Evolutionary conservation across 92 coral and sea anemone genomes (phyloP).

Genomic region (Porites lobata): DNA sequence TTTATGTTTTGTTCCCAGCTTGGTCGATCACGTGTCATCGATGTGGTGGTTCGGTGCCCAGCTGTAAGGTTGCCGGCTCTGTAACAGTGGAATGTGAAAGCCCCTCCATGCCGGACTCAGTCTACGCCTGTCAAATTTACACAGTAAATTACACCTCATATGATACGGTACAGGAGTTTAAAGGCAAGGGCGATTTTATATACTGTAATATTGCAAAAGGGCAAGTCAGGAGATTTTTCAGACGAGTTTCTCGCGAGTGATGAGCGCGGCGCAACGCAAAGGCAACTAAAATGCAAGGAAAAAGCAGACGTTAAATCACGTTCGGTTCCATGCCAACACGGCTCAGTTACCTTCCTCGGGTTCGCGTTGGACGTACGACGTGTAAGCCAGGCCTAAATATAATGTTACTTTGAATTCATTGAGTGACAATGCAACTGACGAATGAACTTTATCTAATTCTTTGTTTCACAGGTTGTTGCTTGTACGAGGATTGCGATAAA

Average conservation of each 20-base stretch:
- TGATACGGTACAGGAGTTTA: neutral
- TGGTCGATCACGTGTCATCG: conserved; percentile 54
- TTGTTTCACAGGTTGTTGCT: conserved; percentile 37
- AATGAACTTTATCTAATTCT: neutral
- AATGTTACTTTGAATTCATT: neutral
- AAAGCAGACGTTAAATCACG: too few relatives aligned
- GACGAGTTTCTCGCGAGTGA: too few relatives aligned
- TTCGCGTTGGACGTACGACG: too few relatives aligned
- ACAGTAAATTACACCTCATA: conserved; percentile 34
- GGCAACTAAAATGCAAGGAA: too few relatives aligned
- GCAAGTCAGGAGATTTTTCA: neutral
- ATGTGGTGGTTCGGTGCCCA: conserved; percentile 16
- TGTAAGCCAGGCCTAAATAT: neutral
- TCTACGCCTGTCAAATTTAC: conserved; percentile 41
- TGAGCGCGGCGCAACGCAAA: too few relatives aligned
- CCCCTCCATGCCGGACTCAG: neutral
- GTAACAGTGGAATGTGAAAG: conserved; percentile 32
- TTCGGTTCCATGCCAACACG: too few relatives aligned
- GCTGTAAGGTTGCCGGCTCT: neutral
- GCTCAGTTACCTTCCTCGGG: too few relatives aligned
- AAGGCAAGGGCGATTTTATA: conserved; percentile 9
- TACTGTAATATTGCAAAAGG: neutral
- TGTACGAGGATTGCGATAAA: conserved; percentile 34
- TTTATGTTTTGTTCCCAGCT: neutral
- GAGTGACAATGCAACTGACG: neutral